Evolutionary conservation across 2,113 vertebrate species (phyloP).

Genomic region (Microtus montanus): DNA sequence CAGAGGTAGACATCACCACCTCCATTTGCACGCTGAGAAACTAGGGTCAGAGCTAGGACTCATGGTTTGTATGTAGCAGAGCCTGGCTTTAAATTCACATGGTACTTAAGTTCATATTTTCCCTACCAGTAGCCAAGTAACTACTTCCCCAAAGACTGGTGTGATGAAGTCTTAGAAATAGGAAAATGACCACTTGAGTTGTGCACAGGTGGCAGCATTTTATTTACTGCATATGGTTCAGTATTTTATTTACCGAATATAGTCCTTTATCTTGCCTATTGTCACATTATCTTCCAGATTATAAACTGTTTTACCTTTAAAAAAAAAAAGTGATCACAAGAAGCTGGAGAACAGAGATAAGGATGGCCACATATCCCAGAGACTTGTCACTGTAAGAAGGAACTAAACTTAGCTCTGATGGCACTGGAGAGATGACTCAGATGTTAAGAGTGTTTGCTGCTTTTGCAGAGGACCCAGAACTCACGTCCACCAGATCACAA

Average conservation of each 20-base stretch:
- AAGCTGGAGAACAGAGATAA: not conserved
- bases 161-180: not conserved
- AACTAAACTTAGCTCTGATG: not conserved
- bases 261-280: not conserved
- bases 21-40: not conserved
- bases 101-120: not conserved
- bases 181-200: too few relatives aligned
- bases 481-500: not conserved
- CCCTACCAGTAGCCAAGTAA: not conserved
- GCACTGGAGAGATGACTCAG: not conserved
- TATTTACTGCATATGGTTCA: not conserved
- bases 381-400: not conserved
- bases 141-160: not conserved
- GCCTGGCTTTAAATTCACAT: not conserved
- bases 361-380: not conserved
- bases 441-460: not conserved
- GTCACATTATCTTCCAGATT: not conserved
- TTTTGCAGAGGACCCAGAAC: not conserved
- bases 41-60: not conserved
- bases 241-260: not conserved
- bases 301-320: not conserved
- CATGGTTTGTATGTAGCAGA: not conserved
- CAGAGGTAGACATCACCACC: rapidly evolving
- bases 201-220: not conserved
- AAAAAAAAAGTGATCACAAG: not conserved